Base-by-base conservation (phyloP, 2,113 vertebrate genomes). In the Opisthocomus hoazin region DNA sequence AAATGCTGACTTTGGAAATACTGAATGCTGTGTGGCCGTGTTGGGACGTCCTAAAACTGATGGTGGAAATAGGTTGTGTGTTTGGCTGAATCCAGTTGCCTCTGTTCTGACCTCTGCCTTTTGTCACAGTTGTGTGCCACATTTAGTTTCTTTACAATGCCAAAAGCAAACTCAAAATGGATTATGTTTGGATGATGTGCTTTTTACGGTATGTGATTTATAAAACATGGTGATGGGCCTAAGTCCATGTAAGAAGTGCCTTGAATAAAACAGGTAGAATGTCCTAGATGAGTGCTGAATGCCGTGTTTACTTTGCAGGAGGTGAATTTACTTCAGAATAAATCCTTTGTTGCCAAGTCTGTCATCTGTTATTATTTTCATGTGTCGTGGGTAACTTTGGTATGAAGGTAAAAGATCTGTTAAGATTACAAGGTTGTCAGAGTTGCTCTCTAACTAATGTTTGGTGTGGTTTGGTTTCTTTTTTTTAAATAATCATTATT, bases 61-160 rank as follows among this genome's bases (percentile, higher is more conserved):
- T 51, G 9, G 75, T 36, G 76, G 57, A 58, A 60, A 63, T 32
- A 50, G 41, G 32, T 50, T 18, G 76, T 48, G 61, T 2, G 70
- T 88, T 58, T 27, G 71, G 32, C 51, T 80, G 84, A n/a, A 10
- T n/a, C 5, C 48, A 37, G 36, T 29, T 22, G 53, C 53, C 46
- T 50, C 45, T 46, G 2, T 41, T 36, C 56, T 66, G 61, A 58
- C 37, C 68, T 81, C 58, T 86, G 84, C 84, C 66, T 89, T 76
- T 73, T 63, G 51, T 45, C 75, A 66, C 0, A 0, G 8, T 51
- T 34, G 9, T 7, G 30, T 32, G 77, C 27, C 57, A 37, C 1
- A 3, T 23, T 71, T 7, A 5, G 5, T 32, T 53, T 45, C 85
- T 60, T 34, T 57, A 17, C 32, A 68, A 66, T 3, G 23, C 57